phyloP scores from a whole-genome alignment of 2,888 invertebrate genomes.

The Ceriagrion tenellum region DNA sequence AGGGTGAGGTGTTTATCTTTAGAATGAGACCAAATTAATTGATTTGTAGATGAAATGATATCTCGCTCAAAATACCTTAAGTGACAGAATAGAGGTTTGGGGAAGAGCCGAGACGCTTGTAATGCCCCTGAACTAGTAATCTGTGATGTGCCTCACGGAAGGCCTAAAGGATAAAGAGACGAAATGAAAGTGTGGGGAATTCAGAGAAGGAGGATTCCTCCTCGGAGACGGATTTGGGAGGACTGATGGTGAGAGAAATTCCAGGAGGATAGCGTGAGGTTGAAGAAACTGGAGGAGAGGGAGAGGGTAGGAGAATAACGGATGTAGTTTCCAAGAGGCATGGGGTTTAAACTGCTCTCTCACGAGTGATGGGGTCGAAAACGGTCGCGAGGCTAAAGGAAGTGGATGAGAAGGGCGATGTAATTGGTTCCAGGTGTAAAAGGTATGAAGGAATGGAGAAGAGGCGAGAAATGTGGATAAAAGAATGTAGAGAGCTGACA shows the following conservation, averaged over 20 bases:
- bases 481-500: background rate
- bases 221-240: background rate
- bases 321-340: too few relatives aligned
- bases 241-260: conserved; percentile 39
- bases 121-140: background rate
- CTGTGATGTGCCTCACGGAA: background rate
- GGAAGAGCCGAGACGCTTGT: too few relatives aligned
- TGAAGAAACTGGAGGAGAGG: background rate
- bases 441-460: background rate
- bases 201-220: background rate
- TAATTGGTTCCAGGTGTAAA: background rate
- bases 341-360: background rate
- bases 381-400: conserved; percentile 68
- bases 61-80: too few relatives aligned
- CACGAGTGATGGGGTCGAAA: conserved; percentile 36
- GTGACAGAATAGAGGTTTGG: too few relatives aligned
- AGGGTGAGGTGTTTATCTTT: too few relatives aligned
- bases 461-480: background rate
- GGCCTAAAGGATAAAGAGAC: background rate
- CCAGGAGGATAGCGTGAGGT: background rate
- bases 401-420: background rate
- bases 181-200: conserved; percentile 46
- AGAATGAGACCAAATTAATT: too few relatives aligned
- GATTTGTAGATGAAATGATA: too few relatives aligned
- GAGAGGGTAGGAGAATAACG: background rate